Percentiles rank a stretch among this genome's conserved stretches.
These are phyloP conservation scores for Panulirus ornatus DNA, from an alignment of 1,140 invertebrate genomes.

Conservation along the genomic window DNA sequence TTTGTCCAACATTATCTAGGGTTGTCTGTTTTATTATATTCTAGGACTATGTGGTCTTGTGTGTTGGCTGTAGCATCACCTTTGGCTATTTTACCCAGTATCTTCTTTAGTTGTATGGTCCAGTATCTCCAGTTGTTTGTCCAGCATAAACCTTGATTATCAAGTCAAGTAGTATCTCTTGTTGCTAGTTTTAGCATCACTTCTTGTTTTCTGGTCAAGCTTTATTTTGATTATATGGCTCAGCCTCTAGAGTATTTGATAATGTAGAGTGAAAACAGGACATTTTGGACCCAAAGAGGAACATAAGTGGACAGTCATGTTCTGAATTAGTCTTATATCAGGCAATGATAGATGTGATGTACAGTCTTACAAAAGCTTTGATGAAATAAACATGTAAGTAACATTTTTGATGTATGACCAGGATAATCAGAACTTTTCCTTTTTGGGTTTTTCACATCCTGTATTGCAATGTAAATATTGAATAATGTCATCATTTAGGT, in stretches of 20 bases:
- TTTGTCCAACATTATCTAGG: not conserved
- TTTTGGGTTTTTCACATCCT: slow-evolving; percentile 10
- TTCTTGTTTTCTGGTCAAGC: not conserved
- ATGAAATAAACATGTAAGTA: not conserved
- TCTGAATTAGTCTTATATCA: no score
- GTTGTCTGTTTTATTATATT: not conserved
- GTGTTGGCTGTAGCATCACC: no score
- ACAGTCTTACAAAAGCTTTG: not conserved
- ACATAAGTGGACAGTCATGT: not conserved
- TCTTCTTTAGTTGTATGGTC: not conserved
- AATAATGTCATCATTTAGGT: not conserved
- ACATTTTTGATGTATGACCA: not conserved
- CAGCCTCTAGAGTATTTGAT: not conserved
- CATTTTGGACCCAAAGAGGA: not conserved
- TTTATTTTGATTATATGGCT: not conserved
- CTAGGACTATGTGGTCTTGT: not conserved
- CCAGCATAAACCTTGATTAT: not conserved
- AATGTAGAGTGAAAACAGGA: not conserved
- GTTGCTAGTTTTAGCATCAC: not conserved
- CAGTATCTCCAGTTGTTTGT: not conserved
- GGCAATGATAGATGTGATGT: no score
- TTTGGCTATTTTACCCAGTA: not conserved
- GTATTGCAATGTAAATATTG: not conserved
- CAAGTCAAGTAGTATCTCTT: not conserved
- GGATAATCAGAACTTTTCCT: not conserved